phyloP scores from a whole-genome alignment of 2,113 vertebrate genomes.

The Ageneiosus marmoratus region DNA sequence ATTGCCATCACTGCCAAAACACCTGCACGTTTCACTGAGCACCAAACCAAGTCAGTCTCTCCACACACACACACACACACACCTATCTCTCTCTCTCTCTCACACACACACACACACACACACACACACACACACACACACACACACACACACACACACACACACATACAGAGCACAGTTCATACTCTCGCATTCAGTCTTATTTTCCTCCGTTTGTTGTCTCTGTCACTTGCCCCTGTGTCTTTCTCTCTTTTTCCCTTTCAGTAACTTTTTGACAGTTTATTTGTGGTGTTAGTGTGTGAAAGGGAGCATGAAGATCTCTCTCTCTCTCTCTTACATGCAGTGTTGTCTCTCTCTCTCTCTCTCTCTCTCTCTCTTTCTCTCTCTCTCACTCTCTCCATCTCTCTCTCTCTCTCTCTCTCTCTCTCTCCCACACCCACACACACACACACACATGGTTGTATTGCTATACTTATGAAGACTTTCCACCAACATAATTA shows the following conservation, averaged over 20 bases:
- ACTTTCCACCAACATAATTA: no score
- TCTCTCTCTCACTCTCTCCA: no score
- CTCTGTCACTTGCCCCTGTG: constrained; percentile 36
- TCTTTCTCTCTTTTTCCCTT: constrained; percentile 53
- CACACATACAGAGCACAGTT: background rate
- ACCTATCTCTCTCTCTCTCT: no score
- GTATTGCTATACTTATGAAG: no score
- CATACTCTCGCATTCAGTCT: constrained; percentile 27
- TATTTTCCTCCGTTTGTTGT: constrained; percentile 45
- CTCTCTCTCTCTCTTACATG: constrained; percentile 53
- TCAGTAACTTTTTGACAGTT: constrained; percentile 65
- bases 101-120: constrained; percentile 46
- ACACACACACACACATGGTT: no score
- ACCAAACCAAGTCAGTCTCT: constrained; percentile 39
- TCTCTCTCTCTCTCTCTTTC: constrained; percentile 31
- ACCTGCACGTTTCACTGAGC: constrained; percentile 52
- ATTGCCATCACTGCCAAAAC: constrained; percentile 65
- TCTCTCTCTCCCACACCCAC: no score
- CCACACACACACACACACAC: constrained; percentile 40
- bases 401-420: constrained; percentile 22
- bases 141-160: background rate
- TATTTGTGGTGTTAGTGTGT: constrained; percentile 61
- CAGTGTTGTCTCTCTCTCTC: constrained; percentile 17
- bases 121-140: background rate
- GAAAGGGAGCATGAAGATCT: constrained; percentile 53